These are phyloP conservation scores for Henicopernis longicauda DNA, from an alignment of 2,113 vertebrate species.

Conservation along the genomic window DNA sequence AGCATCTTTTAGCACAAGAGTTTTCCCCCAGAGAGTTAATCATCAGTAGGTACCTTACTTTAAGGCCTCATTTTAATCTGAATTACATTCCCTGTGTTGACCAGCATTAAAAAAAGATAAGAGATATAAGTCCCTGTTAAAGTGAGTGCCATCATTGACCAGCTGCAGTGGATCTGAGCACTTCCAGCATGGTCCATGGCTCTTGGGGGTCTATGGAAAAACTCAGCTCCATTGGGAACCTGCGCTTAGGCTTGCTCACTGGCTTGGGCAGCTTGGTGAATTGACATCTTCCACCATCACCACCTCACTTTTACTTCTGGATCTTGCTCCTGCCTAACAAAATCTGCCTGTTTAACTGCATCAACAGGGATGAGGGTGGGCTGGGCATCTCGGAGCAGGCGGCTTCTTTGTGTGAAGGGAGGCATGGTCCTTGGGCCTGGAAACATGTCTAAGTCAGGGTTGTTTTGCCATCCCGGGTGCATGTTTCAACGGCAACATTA, in stretches of 20 bases:
- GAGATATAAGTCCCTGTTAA: background rate
- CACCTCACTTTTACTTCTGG: background rate
- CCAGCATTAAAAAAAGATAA: background rate
- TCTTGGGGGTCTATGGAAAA: background rate
- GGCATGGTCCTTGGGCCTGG: constrained; percentile 15
- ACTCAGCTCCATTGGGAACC: background rate
- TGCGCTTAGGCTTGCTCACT: rapidly evolving
- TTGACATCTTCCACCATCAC: background rate
- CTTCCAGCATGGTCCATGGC: background rate
- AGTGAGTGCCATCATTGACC: background rate
- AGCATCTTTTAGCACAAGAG: background rate
- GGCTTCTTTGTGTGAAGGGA: background rate
- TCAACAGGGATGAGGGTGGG: background rate
- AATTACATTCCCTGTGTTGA: background rate
- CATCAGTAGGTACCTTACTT: background rate
- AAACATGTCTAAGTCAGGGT: constrained; percentile 24
- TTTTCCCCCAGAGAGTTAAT: background rate
- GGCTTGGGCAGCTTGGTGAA: background rate
- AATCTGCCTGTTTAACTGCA: background rate
- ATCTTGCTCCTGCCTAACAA: background rate
- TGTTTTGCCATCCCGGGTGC: constrained; percentile 51
- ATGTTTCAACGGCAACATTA: constrained; percentile 63
- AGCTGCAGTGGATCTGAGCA: background rate
- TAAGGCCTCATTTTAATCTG: background rate
- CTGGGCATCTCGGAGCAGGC: background rate